Conservation (phyloP, 2,113 vertebrate genomes). For the Rhipidura dahli region DNA sequence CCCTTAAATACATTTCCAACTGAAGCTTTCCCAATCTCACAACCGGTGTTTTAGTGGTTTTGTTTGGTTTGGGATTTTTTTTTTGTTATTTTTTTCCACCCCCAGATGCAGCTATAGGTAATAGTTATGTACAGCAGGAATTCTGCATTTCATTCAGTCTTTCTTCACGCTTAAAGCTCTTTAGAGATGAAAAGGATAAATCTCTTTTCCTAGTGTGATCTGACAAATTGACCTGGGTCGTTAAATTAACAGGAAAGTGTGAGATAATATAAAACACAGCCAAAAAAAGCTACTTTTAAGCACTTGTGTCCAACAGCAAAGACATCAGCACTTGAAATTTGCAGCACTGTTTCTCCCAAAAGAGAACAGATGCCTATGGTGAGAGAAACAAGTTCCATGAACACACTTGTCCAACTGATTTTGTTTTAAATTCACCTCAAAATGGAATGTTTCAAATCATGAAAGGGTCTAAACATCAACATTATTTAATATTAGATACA, state of each 20-base stretch:
- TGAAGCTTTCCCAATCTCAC: background rate
- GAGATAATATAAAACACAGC: background rate
- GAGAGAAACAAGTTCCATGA: background rate
- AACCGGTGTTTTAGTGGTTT: background rate
- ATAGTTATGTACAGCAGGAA: background rate
- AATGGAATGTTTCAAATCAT: constrained; percentile 23
- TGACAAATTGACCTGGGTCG: background rate
- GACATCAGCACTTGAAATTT: background rate
- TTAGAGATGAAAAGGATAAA: background rate
- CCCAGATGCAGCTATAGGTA: background rate
- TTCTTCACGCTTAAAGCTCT: background rate
- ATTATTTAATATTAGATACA: constrained; percentile 56
- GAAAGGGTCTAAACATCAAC: constrained; percentile 26
- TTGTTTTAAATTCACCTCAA: constrained; percentile 52
- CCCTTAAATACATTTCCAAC: background rate
- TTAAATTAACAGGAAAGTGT: background rate
- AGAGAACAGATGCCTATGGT: constrained; percentile 17
- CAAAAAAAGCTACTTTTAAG: constrained; percentile 23
- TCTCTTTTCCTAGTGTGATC: background rate
- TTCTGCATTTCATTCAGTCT: background rate
- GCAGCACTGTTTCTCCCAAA: constrained; percentile 42
- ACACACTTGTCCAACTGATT: background rate
- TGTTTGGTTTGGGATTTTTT: background rate
- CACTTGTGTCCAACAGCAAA: background rate
- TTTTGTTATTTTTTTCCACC: fast-evolving